Base-by-base conservation (phyloP, 2,113 vertebrate species). In the Chlorodrepanis virens region DNA sequence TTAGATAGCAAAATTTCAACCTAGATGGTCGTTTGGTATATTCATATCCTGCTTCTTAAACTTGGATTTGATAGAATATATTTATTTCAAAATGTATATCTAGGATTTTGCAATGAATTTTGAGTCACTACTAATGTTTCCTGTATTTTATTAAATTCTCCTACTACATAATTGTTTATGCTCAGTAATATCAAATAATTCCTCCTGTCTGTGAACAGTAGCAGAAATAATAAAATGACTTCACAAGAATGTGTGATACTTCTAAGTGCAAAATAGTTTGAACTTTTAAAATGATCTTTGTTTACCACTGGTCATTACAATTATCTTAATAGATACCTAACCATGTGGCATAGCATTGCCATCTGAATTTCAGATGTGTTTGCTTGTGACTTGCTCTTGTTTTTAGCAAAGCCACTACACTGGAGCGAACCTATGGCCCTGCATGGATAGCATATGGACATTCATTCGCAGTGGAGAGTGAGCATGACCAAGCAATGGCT, bases 401-500 rank as follows among this genome's bases (percentile, higher is more conserved):
- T 93, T 97, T 45, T 52, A 99, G 99, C 97, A 99, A 99, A 98
- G 99, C 99, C 47, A 99, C 99, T 21, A 99, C 99, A 0, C 97
- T 99, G 59, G 99, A 99, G 95, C 98, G 99, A 88, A 99, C 99
- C 33, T 99, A 99, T 0, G 99, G 99, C 4, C 99, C 99, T 8
- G 99, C 99, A 0, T 99, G 99, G 99, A 99, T 99, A n/a, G 99
- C 99, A 1, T 99, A 99, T 5, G 99, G 99, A 8, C 99, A 99
- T 87, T 99, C 99, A 0, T 99, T 99, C 78, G 99, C 99, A 3
- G 99, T 99, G 57, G 99, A 99, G 97, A 99, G 99, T 21, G 99
- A 99, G 59, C 99, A 99, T 5, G 99, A 99, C 96, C 99, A 99
- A 70, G 99, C 99, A 8, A 99, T 99, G 99, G 99, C 99, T 40